Percentiles rank a stretch among this genome's conserved stretches.
These are phyloP conservation scores for Heliornis fulica DNA, from an alignment of 2,113 vertebrate genomes.

Conservation along the genomic window DNA sequence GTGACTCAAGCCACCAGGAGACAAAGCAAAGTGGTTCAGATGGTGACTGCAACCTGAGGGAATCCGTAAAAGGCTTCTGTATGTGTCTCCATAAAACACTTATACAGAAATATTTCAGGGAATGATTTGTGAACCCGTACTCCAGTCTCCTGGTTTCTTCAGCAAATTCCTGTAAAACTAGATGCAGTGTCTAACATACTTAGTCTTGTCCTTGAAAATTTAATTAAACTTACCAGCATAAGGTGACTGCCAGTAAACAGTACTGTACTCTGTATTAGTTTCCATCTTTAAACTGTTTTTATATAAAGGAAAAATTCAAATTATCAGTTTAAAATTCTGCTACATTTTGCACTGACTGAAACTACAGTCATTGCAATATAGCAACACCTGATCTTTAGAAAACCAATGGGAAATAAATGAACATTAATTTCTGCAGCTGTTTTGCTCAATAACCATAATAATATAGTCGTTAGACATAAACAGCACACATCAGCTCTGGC, in stretches of 20 bases:
- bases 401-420: conserved; percentile 1
- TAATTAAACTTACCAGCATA: background rate
- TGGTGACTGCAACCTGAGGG: background rate
- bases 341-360: background rate
- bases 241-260: background rate
- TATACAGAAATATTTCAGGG: background rate
- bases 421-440: conserved; percentile 34
- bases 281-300: background rate
- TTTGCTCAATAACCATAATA: conserved; percentile 31
- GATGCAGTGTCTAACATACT: background rate
- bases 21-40: background rate
- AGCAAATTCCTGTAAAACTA: background rate
- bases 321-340: background rate
- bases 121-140: background rate
- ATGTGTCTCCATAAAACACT: background rate
- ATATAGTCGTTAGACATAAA: background rate
- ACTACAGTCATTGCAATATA: background rate
- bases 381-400: conserved; percentile 13
- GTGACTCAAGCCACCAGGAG: background rate
- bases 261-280: background rate
- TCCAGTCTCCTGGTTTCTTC: background rate
- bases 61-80: background rate
- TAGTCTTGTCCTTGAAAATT: background rate
- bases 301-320: background rate
- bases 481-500: background rate